A percentile compares a stretch with the other conserved stretches of the same genome.
Evolutionary conservation across 2,113 vertebrate genomes (phyloP).

Genomic region (Cromileptes altivelis): DNA sequence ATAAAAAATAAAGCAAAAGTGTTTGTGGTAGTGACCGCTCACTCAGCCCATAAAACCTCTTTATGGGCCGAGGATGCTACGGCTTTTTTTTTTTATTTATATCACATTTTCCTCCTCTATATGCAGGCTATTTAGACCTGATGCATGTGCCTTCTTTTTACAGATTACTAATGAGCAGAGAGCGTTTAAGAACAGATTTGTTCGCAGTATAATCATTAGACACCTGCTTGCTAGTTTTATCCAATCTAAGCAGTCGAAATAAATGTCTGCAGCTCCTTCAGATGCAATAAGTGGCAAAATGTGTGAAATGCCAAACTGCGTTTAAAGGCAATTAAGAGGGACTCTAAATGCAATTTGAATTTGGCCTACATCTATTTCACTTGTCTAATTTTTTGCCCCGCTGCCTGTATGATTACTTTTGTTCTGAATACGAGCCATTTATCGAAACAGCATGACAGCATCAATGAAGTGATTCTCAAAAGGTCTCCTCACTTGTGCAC

Average conservation of each 20-base stretch:
- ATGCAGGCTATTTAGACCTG: conserved; percentile 7
- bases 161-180: conserved; percentile 18
- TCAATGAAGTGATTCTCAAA: conserved; percentile 34
- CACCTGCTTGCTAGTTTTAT: conserved; percentile 26
- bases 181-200: conserved; percentile 35
- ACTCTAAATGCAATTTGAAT: conserved; percentile 27
- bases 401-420: conserved; percentile 39
- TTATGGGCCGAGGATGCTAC: background rate
- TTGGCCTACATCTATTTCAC: conserved; percentile 40
- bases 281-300: conserved; percentile 17
- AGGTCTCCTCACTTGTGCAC: conserved; percentile 27
- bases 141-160: background rate
- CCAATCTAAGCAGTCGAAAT: conserved; percentile 5
- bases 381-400: conserved; percentile 15
- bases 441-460: conserved; percentile 9
- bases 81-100: background rate
- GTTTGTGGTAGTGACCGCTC: conserved; percentile 17
- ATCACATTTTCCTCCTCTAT: background rate
- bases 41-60: conserved; percentile 21
- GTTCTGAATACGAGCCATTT: conserved; percentile 29
- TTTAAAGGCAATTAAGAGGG: conserved; percentile 39
- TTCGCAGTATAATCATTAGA: conserved; percentile 23
- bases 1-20: conserved; percentile 23
- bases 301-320: conserved; percentile 40
- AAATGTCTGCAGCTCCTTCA: conserved; percentile 41